These are phyloP conservation scores for Thysanoteuthis rhombus DNA, from an alignment of 2,888 invertebrate species.

Conservation along the genomic window DNA sequence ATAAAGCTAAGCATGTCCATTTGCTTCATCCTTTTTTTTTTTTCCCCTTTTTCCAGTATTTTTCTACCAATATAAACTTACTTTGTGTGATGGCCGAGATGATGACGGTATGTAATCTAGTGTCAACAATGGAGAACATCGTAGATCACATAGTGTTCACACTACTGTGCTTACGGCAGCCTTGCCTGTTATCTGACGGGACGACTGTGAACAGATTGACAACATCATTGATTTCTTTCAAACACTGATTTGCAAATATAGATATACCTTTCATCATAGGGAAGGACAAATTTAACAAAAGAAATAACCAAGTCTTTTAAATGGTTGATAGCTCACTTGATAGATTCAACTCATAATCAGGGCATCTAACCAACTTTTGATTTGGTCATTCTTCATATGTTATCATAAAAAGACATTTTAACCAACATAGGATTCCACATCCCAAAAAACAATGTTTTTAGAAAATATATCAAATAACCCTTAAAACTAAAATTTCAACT, in stretches of 20 bases:
- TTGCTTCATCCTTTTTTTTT: not conserved
- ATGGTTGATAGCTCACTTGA: not conserved
- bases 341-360: not conserved
- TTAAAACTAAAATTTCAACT: not conserved
- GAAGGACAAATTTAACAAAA: not conserved
- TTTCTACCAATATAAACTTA: slow-evolving; percentile 20
- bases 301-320: not conserved
- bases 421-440: not conserved
- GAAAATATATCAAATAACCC: not conserved
- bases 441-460: not conserved
- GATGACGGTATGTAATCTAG: slow-evolving; percentile 26
- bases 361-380: not conserved
- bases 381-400: not conserved
- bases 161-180: slow-evolving; percentile 30
- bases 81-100: slow-evolving; percentile 28
- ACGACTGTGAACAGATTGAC: slow-evolving; percentile 31
- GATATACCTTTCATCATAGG: not conserved
- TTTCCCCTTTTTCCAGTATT: not conserved
- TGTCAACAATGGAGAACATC: slow-evolving; percentile 22
- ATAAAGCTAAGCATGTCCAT: slow-evolving; percentile 25
- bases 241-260: not conserved
- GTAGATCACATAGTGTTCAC: slow-evolving; percentile 1
- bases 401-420: not conserved
- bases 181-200: slow-evolving; percentile 29
- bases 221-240: slow-evolving; percentile 21